Percentiles rank a stretch among this genome's conserved stretches.
phyloP scores from a whole-genome alignment of 2,113 vertebrate species.

The Aspidoscelis tigris region DNA sequence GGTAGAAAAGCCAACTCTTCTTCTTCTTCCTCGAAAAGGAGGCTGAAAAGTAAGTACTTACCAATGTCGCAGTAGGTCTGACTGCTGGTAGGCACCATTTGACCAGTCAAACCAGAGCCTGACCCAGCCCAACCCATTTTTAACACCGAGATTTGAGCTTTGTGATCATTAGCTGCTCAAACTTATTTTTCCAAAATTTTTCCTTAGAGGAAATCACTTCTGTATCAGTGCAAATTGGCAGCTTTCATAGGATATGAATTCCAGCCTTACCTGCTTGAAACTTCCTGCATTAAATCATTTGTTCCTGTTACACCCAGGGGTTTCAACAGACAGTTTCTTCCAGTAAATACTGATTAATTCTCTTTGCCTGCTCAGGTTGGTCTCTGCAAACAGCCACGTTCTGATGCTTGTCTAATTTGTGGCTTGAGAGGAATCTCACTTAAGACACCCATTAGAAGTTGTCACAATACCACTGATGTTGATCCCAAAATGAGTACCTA shows the following conservation, averaged over 20 bases:
- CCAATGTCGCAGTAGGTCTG: not conserved
- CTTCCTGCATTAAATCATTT: not conserved
- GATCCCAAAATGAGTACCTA: not conserved
- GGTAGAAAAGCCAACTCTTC: too few species aligned
- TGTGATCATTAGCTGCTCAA: too few species aligned
- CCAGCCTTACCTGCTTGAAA: not conserved
- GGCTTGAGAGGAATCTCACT: not conserved
- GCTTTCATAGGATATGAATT: not conserved
- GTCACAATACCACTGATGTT: not conserved
- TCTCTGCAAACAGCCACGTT: not conserved
- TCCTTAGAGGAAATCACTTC: not conserved
- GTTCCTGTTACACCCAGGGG: not conserved
- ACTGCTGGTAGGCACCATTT: too few species aligned
- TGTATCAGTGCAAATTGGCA: not conserved
- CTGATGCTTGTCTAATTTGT: not conserved
- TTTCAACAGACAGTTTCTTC: not conserved
- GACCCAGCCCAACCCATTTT: too few species aligned
- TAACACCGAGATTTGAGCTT: too few species aligned
- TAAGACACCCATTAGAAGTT: not conserved
- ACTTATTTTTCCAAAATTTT: not conserved
- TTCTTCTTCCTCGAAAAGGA: too few species aligned
- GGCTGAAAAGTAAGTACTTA: too few species aligned
- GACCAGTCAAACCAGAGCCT: too few species aligned
- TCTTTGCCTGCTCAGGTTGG: conserved; percentile 1
- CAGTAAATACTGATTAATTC: not conserved